Percentiles rank a stretch among this genome's conserved stretches.
Conservation (phyloP, 2,797 vertebrate species). For the Neostethus bicornis region DNA sequence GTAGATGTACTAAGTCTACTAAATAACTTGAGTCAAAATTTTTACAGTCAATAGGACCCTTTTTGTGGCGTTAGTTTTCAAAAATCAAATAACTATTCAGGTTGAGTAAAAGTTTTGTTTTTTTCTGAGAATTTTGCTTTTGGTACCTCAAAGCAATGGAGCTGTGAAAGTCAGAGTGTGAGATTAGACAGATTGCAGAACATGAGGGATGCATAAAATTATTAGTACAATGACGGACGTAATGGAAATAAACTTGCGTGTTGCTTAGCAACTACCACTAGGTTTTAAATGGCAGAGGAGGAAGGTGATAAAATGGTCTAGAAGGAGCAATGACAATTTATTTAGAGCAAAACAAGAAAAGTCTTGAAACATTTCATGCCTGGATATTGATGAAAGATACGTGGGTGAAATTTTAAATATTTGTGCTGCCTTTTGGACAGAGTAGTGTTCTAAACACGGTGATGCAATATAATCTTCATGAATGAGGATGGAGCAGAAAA, state of each 20-base stretch:
- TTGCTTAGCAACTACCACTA: conserved; percentile 60
- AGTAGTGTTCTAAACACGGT: not conserved
- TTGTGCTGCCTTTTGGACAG: not conserved
- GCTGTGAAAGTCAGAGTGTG: conserved; percentile 13
- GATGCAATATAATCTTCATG: no score
- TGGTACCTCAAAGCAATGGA: not conserved
- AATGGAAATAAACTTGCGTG: conserved; percentile 58
- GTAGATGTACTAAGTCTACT: not conserved
- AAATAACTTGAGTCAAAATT: not conserved
- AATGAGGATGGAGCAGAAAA: no score
- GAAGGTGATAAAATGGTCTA: conserved; percentile 31
- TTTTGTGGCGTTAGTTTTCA: not conserved
- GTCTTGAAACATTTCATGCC: not conserved
- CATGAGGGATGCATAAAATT: conserved; percentile 52
- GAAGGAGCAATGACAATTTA: conserved; percentile 1
- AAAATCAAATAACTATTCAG: not conserved
- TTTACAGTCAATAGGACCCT: not conserved
- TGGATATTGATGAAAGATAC: not conserved
- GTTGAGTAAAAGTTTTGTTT: not conserved
- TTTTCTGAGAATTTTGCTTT: not conserved
- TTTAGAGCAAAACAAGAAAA: conserved; percentile 4
- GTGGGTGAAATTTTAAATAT: not conserved
- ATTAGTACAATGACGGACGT: conserved; percentile 39
- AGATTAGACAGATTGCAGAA: conserved; percentile 33
- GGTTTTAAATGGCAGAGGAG: conserved; percentile 27